Evolutionary conservation across 2,113 vertebrate species (phyloP), one percentile per base, ranked within the genome.

Genomic region (Bufo gargarizans): DNA sequence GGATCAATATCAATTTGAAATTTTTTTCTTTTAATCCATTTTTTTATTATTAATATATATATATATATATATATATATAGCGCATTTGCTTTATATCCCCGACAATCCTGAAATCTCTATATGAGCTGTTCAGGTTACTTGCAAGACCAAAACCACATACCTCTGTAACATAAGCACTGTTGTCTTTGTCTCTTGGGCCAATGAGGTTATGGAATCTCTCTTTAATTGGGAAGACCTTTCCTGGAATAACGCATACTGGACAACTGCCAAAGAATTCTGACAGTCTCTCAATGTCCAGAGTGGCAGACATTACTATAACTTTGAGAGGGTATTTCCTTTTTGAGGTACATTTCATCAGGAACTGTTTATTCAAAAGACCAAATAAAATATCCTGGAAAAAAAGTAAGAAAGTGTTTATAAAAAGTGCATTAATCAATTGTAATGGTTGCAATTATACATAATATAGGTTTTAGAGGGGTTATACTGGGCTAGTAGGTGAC

Each of bases 281-380:
- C 0, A 99, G 96, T 87, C 98, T 98, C 5, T 97, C 96, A 0
- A 95, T 94, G 91, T 99, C 97, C 94, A 99, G 92, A 12, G 98
- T 99, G 89, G 98, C 98, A 2, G 98, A 99, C 98, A 99, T 99
- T 89, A 99, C 96, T 85, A 99, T 96, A 65, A 99, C 96, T 86
- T 96, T 99, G 89, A 99, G 90, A 6, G 94, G 94, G 0, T 89
- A 88, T 49, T 93, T 92, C 82, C 96, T 95, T 5, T 93, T 93
- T 0, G 86, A 84, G 71, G 93, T 92, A 53, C 94, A 92, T 0
- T 90, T 65, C 56, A 94, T 91, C 53, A 95, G 91, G 87, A 96
- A 96, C 3, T 97, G 93, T 7, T 95, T 97, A 93, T 98, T 98
- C 92, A 99, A 89, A 84, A 99, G 95, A n/a, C 98, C 98, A 92